Base-by-base conservation (phyloP, 2,888 invertebrate species). In the Nemoura dubitans region DNA sequence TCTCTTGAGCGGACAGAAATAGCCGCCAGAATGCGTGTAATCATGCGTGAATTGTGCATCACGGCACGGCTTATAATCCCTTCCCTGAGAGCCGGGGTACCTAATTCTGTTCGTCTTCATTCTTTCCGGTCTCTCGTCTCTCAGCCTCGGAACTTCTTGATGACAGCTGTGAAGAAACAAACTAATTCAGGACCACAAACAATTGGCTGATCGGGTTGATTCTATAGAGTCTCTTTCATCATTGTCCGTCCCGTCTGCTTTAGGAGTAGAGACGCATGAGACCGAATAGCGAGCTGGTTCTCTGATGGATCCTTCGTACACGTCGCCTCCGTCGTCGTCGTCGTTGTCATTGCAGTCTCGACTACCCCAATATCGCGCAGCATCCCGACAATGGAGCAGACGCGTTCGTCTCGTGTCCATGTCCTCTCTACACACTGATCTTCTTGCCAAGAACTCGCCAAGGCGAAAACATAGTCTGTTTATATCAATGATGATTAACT, bases 171-270 rank as follows among this genome's bases (percentile, higher is more conserved):
- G 83, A 42, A 42, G 83, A 26, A 83, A 83, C 83, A 83, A 83
- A 42, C 83, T 83, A 83, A 83, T 83, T 83, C 83, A 81, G 30
- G 81, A 29, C 81, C 81, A 30, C 83, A 83, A 42, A 83, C 83
- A 83, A 83, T 83, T 42, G 83, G 43, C 83, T 83, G 83, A 83
- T 83, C 43, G n/a, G 43, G 81, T 81, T 81, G 83, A 42, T 83
- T 83, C 83, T 83, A 83, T 83, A 42, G 83, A 42, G 42, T 81
- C 30, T 83, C 83, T 42, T 83, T 83, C 83, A 83, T 83, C 83
- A 42, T 83, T 42, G 36, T 36, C 36, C 42, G 59, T 59, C 16
- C 59, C 59, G 59, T 59, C 59, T 59, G 59, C 59, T 59, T 59
- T 21, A 59, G 59, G 59, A 59, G 83, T n/a, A 26, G 78, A 27